Percentiles rank a stretch among this genome's conserved stretches.
Conservation (phyloP, 1,140 invertebrate genomes). For the Nasonia giraulti region DNA sequence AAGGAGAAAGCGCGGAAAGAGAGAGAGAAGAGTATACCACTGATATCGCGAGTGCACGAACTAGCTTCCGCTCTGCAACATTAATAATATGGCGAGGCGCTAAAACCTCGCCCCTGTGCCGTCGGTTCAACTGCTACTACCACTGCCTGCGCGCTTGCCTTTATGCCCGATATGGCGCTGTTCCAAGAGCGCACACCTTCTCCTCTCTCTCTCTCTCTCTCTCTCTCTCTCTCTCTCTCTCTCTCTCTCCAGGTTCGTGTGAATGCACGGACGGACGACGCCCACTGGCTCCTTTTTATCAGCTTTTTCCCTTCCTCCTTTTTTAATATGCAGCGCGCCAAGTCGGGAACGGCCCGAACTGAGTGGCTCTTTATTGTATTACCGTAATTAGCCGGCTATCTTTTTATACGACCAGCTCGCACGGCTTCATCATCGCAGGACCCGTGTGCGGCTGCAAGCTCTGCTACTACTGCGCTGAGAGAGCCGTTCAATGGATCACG, state of each 20-base stretch:
- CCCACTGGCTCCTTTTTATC: neutral
- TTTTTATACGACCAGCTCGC: neutral
- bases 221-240: conserved; percentile 8
- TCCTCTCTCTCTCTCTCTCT: conserved; percentile 4
- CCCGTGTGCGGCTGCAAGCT: neutral
- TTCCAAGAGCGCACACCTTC: neutral
- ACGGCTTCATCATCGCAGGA: neutral
- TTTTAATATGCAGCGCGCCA: conserved; percentile 10
- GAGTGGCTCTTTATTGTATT: conserved; percentile 23
- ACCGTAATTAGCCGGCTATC: conserved; percentile 16
- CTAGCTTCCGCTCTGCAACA: neutral
- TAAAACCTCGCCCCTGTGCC: conserved; percentile 6
- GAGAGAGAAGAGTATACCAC: conserved; percentile 1
- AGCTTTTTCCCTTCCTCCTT: neutral
- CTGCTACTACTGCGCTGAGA: neutral
- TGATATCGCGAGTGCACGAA: neutral
- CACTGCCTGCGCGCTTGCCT: neutral
- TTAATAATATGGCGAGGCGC: conserved; percentile 15
- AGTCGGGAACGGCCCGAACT: neutral
- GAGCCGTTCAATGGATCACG: neutral
- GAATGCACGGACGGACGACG: neutral
- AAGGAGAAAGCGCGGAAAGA: neutral
- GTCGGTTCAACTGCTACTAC: conserved; percentile 1
- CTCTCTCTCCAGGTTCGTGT: neutral
- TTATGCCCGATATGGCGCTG: conserved; percentile 6